Conservation (phyloP, 2,113 vertebrate genomes). For the Salvelinus fontinalis region DNA sequence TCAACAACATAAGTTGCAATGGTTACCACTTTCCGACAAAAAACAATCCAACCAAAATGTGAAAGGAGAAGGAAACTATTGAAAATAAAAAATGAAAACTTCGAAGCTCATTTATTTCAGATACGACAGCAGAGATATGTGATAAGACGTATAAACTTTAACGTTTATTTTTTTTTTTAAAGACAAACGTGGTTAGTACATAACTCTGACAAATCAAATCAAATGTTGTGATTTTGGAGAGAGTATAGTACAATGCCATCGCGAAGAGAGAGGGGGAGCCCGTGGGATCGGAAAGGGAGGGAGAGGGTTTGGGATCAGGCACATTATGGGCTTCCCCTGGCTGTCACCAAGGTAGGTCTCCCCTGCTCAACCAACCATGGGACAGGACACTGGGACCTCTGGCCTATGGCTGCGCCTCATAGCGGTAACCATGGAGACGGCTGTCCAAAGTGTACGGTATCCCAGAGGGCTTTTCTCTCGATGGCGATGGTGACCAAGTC, state of each 20-base stretch:
- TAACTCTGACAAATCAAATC: constrained; percentile 85
- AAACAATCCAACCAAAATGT: constrained; percentile 28
- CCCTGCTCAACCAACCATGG: constrained; percentile 56
- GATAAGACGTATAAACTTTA: constrained; percentile 76
- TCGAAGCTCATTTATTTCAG: constrained; percentile 80
- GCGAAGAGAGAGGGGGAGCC: constrained; percentile 40
- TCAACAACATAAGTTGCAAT: constrained; percentile 75
- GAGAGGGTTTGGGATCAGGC: not conserved
- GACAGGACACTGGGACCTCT: constrained; percentile 44
- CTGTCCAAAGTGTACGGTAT: not conserved
- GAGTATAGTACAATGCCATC: constrained; percentile 79
- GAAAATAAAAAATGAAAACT: constrained; percentile 44
- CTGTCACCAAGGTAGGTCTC: not conserved
- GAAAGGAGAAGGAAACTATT: not conserved
- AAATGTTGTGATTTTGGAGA: constrained; percentile 77
- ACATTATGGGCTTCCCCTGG: not conserved
- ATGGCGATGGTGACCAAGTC: constrained; percentile 83
- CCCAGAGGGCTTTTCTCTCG: constrained; percentile 39
- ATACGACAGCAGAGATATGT: constrained; percentile 80
- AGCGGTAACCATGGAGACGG: constrained; percentile 63
- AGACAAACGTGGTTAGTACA: constrained; percentile 82
- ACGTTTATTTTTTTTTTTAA: constrained; percentile 44
- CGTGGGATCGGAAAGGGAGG: constrained; percentile 22
- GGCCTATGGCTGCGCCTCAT: constrained; percentile 53
- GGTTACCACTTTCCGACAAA: constrained; percentile 79